Evolutionary conservation across 2,797 vertebrate genomes (phyloP).

Genomic region (Trichosurus vulpecula): DNA sequence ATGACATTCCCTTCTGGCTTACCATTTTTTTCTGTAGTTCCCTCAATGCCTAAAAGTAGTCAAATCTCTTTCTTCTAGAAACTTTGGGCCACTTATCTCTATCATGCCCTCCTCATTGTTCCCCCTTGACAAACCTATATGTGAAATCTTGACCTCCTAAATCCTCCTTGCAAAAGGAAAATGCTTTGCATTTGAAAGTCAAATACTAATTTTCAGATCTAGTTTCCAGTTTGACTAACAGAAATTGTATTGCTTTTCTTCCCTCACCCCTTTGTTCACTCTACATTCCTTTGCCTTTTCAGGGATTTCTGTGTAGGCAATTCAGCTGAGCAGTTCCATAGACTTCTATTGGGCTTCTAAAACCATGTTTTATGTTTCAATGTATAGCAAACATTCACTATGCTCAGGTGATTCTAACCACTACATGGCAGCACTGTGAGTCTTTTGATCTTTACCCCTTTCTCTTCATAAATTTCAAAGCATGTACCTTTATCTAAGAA

Average conservation of each 20-base stretch:
- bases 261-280: constrained; percentile 19
- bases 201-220: not conserved
- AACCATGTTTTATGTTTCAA: not conserved
- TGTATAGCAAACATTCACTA: not conserved
- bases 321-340: constrained; percentile 8
- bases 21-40: constrained; percentile 20
- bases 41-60: constrained; percentile 17
- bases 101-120: not conserved
- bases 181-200: not conserved
- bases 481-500: constrained; percentile 44
- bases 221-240: constrained; percentile 30
- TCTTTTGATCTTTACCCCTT: constrained; percentile 18
- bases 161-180: not conserved
- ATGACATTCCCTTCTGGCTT: constrained; percentile 29
- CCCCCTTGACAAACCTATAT: not conserved
- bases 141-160: not conserved
- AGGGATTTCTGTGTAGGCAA: constrained; percentile 5
- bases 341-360: constrained; percentile 34
- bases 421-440: constrained; percentile 10
- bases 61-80: constrained; percentile 26
- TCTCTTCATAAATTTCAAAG: constrained; percentile 37
- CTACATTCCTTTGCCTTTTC: constrained; percentile 38
- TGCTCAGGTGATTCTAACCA: constrained; percentile 34
- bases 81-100: not conserved
- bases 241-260: constrained; percentile 20